Percentiles rank a stretch among this genome's conserved stretches.
These are phyloP conservation scores for Drosophila anomalata DNA, from an alignment of 2,888 invertebrate species.

Conservation along the genomic window DNA sequence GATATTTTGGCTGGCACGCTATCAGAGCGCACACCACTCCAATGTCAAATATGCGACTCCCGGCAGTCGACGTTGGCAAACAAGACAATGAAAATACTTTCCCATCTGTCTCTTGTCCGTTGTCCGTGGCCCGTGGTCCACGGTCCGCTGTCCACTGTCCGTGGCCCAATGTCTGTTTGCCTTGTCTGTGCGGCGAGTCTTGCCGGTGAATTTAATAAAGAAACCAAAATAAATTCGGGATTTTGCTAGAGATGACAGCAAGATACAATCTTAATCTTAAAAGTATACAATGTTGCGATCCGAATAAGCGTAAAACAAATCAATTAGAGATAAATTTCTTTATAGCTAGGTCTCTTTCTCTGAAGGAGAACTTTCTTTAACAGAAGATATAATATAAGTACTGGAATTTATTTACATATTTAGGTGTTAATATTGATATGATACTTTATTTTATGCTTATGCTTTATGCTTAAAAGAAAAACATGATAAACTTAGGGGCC, in stretches of 20 bases:
- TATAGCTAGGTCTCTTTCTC: no score
- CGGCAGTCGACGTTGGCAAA: constrained; percentile 65
- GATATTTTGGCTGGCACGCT: constrained; percentile 74
- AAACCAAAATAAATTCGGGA: neutral
- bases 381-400: no score
- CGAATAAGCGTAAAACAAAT: neutral
- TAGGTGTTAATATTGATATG: no score
- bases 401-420: no score
- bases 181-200: constrained; percentile 49
- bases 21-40: constrained; percentile 70
- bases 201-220: constrained; percentile 64
- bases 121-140: neutral
- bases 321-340: neutral
- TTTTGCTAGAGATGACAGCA: neutral
- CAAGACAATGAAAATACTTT: constrained; percentile 77
- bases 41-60: constrained; percentile 74
- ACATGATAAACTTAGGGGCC: no score
- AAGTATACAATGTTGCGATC: neutral
- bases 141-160: no score
- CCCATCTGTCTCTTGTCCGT: constrained; percentile 40
- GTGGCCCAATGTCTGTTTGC: constrained; percentile 24
- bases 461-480: no score
- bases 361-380: no score
- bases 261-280: neutral
- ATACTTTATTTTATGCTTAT: no score